These are phyloP conservation scores for Tortrix viridana DNA, from an alignment of 2,888 invertebrate genomes.

Conservation along the genomic window DNA sequence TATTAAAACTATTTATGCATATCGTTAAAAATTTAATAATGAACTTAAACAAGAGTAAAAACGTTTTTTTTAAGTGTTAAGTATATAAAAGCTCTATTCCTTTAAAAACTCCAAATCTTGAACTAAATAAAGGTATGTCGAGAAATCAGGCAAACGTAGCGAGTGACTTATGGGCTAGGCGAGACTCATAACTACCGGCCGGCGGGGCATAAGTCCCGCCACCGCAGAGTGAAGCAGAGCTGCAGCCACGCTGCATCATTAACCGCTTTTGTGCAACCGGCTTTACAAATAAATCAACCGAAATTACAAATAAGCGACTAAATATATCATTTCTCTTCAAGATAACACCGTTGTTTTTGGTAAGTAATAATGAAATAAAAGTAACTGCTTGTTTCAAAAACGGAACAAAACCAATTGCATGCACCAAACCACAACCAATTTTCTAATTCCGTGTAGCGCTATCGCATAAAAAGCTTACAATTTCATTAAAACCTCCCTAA, in stretches of 20 bases:
- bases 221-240: conserved; percentile 56
- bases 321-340: not conserved
- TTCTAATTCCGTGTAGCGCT: conserved; percentile 60
- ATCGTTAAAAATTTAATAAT: no score
- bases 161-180: conserved; percentile 67
- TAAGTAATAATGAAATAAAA: not conserved
- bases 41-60: no score
- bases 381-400: conserved; percentile 25
- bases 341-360: not conserved
- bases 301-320: conserved; percentile 7
- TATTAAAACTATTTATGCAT: no score
- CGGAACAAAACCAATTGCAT: conserved; percentile 45
- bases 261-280: conserved; percentile 17
- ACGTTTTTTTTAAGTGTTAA: no score
- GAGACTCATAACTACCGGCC: conserved; percentile 74
- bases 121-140: conserved; percentile 55
- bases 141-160: conserved; percentile 65
- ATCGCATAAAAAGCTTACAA: conserved; percentile 69
- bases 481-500: conserved; percentile 78
- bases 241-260: conserved; percentile 36
- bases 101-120: conserved; percentile 13
- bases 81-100: no score
- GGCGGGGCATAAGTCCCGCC: conserved; percentile 73
- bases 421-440: conserved; percentile 51
- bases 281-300: conserved; percentile 27